phyloP scores from a whole-genome alignment of 2,888 invertebrate genomes.

The Sinopyrophorus schimmeli region DNA sequence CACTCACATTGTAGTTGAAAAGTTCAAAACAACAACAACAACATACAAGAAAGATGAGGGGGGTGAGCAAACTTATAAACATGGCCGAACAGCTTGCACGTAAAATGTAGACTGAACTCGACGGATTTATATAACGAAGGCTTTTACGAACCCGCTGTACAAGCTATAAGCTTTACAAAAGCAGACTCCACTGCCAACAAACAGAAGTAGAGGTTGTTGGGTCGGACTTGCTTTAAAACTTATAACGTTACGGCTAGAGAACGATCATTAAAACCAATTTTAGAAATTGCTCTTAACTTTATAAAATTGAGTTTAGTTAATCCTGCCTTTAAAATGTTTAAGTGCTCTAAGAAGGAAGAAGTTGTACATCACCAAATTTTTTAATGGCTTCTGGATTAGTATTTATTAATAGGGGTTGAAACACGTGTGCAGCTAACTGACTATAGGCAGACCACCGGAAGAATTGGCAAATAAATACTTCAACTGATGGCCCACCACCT shows the following conservation, averaged over 20 bases:
- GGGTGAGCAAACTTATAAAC: constrained; percentile 30
- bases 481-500: no score
- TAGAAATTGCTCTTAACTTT: constrained; percentile 19
- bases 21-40: constrained; percentile 33
- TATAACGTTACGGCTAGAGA: constrained; percentile 4
- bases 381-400: no score
- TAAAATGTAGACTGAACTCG: constrained; percentile 34
- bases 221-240: constrained; percentile 1
- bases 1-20: constrained; percentile 32
- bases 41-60: constrained; percentile 31
- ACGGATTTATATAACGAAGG: constrained; percentile 29
- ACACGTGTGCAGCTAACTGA: no score
- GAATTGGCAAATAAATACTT: no score
- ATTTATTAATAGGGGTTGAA: no score
- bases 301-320: constrained; percentile 2
- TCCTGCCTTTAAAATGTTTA: not conserved
- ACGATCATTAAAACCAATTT: constrained; percentile 13
- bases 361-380: not conserved
- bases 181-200: constrained; percentile 9
- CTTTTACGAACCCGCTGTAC: constrained; percentile 19
- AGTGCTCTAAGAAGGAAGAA: not conserved
- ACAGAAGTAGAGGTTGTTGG: constrained; percentile 10
- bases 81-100: constrained; percentile 36
- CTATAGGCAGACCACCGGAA: no score
- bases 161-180: constrained; percentile 24